Base-by-base conservation (phyloP, 1,140 invertebrate species). In the Lanistes nyassanus region DNA sequence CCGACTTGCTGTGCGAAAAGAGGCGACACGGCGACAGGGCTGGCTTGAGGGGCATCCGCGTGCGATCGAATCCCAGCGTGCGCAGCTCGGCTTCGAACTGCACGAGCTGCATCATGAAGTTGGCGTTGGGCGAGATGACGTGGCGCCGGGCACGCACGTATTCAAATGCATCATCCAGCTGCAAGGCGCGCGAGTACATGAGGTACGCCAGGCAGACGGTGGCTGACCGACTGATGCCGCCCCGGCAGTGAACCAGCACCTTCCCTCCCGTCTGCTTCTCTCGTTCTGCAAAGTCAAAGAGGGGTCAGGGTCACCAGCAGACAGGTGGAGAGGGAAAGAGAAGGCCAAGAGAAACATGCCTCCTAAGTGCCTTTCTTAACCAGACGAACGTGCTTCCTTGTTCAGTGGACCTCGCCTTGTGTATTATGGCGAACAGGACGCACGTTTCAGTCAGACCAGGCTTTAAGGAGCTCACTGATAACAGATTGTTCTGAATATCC, bases 161-260 rank as follows among this genome's bases (percentile, higher is more conserved):
- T 79, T 94, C 93, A 90, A 95, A 97, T 2, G 97, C 96, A 80
- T 97, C 94, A 36, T 95, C 91, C 90, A 96, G 94, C 19, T 92
- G 93, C 82, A 96, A 87, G 64, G 93, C 92, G 81, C 94, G 94
- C 87, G 96, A 93, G 81, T 94, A 93, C 96, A 98, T 98, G 78
- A 98, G 92, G 89, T 97, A 98, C 21, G 96, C 96, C 79, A 98
- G 96, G 81, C 95, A 95, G 75, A 98, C 94, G 47, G 97, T 98
- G 65, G 96, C 95, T 76, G 96, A 97, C 76, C 97, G 92, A 47
- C 96, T 97, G 21, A 98, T 94, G 31, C 97, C 97, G n/a, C 96
- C 97, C 84, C 97, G 95, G 91, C 97, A 98, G 88, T 98, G 97
- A 34, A 98, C 93, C 81, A 98, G 90, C 37, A 98, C 95, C 82